phyloP scores from a whole-genome alignment of 2,113 vertebrate species.

The Mustelus asterias region DNA sequence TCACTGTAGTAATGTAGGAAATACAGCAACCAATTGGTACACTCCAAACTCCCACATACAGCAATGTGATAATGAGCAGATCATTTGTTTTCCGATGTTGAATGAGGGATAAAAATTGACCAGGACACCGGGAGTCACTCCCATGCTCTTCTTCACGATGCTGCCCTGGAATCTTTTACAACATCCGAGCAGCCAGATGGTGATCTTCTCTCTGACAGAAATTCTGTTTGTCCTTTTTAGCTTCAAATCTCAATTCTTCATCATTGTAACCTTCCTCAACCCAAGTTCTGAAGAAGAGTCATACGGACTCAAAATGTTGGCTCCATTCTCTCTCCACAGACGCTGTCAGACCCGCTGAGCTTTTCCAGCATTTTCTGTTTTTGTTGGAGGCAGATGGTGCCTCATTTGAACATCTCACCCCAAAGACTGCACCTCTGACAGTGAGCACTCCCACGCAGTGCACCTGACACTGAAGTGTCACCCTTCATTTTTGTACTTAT shows the following conservation, averaged over 20 bases:
- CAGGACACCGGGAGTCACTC: background rate
- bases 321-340: too few species aligned
- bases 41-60: background rate
- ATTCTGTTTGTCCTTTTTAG: too few species aligned
- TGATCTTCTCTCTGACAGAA: too few species aligned
- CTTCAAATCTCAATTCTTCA: too few species aligned
- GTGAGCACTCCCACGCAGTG: background rate
- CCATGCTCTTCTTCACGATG: background rate
- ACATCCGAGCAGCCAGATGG: background rate
- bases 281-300: too few species aligned
- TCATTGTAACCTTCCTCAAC: too few species aligned
- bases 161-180: background rate
- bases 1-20: too few species aligned
- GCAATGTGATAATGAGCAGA: background rate
- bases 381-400: too few species aligned
- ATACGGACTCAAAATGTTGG: too few species aligned
- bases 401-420: background rate
- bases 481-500: background rate
- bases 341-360: too few species aligned
- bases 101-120: background rate
- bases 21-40: too few species aligned
- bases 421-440: background rate
- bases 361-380: too few species aligned
- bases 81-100: background rate
- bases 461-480: background rate